phyloP scores from a whole-genome alignment of 1,140 invertebrate species.

The Episyrphus balteatus region DNA sequence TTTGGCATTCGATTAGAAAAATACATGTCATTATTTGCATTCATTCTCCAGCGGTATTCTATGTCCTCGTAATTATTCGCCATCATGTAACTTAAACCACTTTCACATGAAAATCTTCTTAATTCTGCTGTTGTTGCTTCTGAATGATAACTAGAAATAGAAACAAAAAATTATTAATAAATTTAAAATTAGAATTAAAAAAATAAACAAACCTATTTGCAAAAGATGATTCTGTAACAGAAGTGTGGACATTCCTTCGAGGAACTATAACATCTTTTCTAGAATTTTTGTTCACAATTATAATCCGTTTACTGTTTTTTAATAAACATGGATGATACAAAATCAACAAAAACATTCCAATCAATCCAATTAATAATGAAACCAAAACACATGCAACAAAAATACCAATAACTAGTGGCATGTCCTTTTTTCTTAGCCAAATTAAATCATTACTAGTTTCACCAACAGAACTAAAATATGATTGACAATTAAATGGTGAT shows the following conservation, averaged over 20 bases:
- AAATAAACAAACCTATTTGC: too few species aligned
- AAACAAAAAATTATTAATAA: too few species aligned
- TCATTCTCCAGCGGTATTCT: conserved; percentile 1
- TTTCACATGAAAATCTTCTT: too few species aligned
- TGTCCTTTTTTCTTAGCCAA: conserved; percentile 8
- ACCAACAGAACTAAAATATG: conserved; percentile 13
- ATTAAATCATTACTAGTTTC: conserved; percentile 12
- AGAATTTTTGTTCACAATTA: background rate
- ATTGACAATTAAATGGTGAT: conserved; percentile 27
- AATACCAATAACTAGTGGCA: conserved; percentile 30
- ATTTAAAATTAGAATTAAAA: too few species aligned
- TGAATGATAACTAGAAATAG: too few species aligned
- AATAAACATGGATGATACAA: conserved; percentile 42
- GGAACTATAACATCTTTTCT: too few species aligned
- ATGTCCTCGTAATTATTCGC: too few species aligned
- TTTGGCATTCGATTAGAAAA: too few species aligned
- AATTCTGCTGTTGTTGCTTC: too few species aligned
- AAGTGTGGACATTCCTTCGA: conserved; percentile 1
- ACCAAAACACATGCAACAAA: conserved; percentile 22
- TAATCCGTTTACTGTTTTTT: conserved; percentile 46
- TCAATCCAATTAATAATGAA: conserved; percentile 33
- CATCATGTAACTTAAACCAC: too few species aligned
- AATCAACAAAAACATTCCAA: conserved; percentile 38
- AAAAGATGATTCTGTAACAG: too few species aligned
- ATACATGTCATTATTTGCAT: too few species aligned